Evolutionary conservation across 2,113 vertebrate species (phyloP), one percentile per base, ranked within the genome.

Genomic region (Sylvia atricapilla): DNA sequence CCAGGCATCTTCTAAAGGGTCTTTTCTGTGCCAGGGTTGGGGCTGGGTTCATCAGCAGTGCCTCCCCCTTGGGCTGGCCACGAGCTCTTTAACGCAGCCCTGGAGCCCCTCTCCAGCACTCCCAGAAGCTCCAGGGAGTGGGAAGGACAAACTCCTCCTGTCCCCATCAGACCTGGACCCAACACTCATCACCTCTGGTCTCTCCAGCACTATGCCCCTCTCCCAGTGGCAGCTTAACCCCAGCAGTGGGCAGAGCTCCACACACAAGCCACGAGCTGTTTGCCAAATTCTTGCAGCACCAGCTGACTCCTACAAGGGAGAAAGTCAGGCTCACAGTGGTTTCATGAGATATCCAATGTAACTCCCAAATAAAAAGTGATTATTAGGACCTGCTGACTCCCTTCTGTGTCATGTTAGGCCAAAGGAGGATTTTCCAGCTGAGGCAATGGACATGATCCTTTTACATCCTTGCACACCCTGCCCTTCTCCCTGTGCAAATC

Each of bases 191-290:
- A 24, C 41, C 55, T 46, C 63, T 3, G 1, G 20, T 10, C 52
- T 41, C 70, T 55, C 33, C 73, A 86, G 53, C 23, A 31, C 22
- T 44, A 16, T 0, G 4, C 0, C 3, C 39, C 30, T 59, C 23
- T 44, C 14, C 56, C 19, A 18, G 27, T 0, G 5, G 17, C 25
- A 87, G 47, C 25, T 47, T 2, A 22, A 19, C 46, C 55, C 55
- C 28, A 9, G 59, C 72, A 87, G 37, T 1, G 17, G 6, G 7
- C 1, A 2, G 41, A 67, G 44, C 43, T 58, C n/a, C 43, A 16
- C 22, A 21, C 2, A 1, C 1, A 23, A 69, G 24, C 12, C 22
- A 30, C 0, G 27, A 79, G 52, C 12, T 0, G 0, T 35, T 59
- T 76, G 72, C n/a, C 64, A 33, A 46, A 43, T 9, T 44, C 55